Evolutionary conservation across 2,797 vertebrate genomes (phyloP).

Genomic region (Sebastolobus alascanus): DNA sequence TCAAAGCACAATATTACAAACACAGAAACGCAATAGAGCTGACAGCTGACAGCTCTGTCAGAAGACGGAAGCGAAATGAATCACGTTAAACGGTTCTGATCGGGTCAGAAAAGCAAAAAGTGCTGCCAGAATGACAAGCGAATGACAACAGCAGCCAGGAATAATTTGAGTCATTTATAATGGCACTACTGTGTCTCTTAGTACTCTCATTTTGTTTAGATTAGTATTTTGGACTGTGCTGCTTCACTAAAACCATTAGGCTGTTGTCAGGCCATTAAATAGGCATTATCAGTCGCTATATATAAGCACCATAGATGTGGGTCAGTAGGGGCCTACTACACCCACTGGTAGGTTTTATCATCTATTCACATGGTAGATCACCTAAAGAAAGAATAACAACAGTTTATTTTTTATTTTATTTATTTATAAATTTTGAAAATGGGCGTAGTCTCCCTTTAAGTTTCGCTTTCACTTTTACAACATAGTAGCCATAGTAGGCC

Average conservation of each 20-base stretch:
- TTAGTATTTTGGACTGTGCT: slow-evolving; percentile 1
- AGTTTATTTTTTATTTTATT: too few species aligned
- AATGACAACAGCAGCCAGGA: slow-evolving; percentile 50
- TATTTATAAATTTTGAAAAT: too few species aligned
- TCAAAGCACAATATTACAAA: slow-evolving; percentile 73
- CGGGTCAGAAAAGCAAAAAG: slow-evolving; percentile 35
- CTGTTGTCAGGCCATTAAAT: accelerated
- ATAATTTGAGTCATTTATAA: slow-evolving; percentile 38
- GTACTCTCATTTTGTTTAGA: slow-evolving; percentile 12
- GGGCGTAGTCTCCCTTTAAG: too few species aligned
- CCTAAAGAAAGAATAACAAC: too few species aligned
- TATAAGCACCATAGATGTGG: not conserved
- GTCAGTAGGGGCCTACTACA: not conserved
- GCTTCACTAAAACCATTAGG: not conserved
- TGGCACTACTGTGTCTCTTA: not conserved
- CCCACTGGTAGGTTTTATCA: not conserved
- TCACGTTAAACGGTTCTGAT: slow-evolving; percentile 46
- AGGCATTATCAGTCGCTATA: too few species aligned
- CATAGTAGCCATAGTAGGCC: not conserved
- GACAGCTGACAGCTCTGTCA: slow-evolving; percentile 60
- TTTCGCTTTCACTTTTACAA: not conserved
- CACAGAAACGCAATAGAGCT: slow-evolving; percentile 44
- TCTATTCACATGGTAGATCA: too few species aligned
- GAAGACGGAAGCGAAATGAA: slow-evolving; percentile 13
- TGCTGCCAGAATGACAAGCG: slow-evolving; percentile 37